Evolutionary conservation across 2,888 invertebrate species (phyloP).

Genomic region (Parascotia fuliginaria): DNA sequence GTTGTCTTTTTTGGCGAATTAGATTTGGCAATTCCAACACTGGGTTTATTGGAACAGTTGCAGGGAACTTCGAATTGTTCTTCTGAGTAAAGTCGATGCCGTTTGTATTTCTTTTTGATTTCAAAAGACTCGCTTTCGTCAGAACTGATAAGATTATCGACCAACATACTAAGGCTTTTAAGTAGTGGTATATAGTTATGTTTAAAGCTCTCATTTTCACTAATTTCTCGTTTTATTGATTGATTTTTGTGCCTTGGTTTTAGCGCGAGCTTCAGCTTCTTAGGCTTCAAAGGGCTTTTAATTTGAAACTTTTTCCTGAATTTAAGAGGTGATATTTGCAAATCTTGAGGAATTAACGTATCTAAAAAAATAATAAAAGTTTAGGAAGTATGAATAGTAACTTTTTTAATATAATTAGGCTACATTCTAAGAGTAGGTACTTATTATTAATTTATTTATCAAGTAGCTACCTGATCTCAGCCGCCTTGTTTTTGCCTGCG

Average conservation of each 20-base stretch:
- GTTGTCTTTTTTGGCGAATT: constrained; percentile 67
- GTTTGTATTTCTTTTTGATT: constrained; percentile 49
- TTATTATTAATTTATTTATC: neutral
- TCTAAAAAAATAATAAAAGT: constrained; percentile 1
- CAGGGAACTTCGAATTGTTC: constrained; percentile 49
- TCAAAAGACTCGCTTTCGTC: constrained; percentile 60
- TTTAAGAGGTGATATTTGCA: constrained; percentile 56
- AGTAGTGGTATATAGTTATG: constrained; percentile 73
- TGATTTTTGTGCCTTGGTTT: constrained; percentile 56
- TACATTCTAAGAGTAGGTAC: neutral
- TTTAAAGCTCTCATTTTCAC: constrained; percentile 61
- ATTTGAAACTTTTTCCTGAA: constrained; percentile 65
- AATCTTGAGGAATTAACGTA: constrained; percentile 19
- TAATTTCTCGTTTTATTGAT: constrained; percentile 63
- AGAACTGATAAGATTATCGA: constrained; percentile 71
- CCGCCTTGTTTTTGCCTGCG: constrained; percentile 27
- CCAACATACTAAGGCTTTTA: constrained; percentile 71
- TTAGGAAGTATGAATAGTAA: neutral
- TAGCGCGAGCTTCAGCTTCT: constrained; percentile 56
- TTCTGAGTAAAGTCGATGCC: constrained; percentile 43
- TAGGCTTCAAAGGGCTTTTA: constrained; percentile 65
- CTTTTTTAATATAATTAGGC: neutral
- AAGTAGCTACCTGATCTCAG: constrained; percentile 43
- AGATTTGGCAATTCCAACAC: constrained; percentile 34
- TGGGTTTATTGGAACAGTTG: constrained; percentile 45